These are phyloP conservation scores for Sebastiscus tertius DNA, from an alignment of 2,797 vertebrate species.

Conservation along the genomic window DNA sequence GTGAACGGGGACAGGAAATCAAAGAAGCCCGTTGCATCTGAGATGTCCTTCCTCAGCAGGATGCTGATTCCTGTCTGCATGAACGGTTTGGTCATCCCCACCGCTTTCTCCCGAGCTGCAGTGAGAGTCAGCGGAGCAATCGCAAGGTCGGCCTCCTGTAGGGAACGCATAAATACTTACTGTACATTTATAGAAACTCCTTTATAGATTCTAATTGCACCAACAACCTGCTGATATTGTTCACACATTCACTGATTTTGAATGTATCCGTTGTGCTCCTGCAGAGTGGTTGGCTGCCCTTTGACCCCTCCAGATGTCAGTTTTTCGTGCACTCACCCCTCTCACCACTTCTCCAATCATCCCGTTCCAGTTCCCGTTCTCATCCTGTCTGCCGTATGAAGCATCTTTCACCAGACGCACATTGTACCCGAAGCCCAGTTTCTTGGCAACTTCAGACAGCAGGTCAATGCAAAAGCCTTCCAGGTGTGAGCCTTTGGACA, in stretches of 20 bases:
- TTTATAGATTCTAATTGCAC: background rate
- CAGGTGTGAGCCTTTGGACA: constrained; percentile 80
- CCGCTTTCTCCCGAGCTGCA: constrained; percentile 83
- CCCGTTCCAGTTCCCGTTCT: constrained; percentile 87
- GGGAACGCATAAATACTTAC: background rate
- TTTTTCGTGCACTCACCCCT: constrained; percentile 77
- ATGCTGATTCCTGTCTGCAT: constrained; percentile 92
- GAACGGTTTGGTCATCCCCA: constrained; percentile 91
- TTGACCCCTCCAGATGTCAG: constrained; percentile 1
- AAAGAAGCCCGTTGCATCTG: constrained; percentile 82
- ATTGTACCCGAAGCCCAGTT: constrained; percentile 87
- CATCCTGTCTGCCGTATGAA: constrained; percentile 81
- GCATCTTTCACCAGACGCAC: constrained; percentile 87
- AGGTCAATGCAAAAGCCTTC: constrained; percentile 93
- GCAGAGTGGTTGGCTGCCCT: background rate
- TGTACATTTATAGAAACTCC: background rate
- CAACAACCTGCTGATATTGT: background rate
- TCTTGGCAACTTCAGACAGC: constrained; percentile 84
- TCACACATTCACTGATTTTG: background rate
- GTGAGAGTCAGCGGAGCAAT: constrained; percentile 91
- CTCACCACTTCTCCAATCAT: constrained; percentile 90
- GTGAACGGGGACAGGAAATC: constrained; percentile 89
- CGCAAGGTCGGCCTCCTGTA: constrained; percentile 89
- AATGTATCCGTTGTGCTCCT: background rate
- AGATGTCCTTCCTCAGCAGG: constrained; percentile 85